Evolutionary conservation across 2,113 vertebrate genomes (phyloP).

Genomic region (Bucco capensis): DNA sequence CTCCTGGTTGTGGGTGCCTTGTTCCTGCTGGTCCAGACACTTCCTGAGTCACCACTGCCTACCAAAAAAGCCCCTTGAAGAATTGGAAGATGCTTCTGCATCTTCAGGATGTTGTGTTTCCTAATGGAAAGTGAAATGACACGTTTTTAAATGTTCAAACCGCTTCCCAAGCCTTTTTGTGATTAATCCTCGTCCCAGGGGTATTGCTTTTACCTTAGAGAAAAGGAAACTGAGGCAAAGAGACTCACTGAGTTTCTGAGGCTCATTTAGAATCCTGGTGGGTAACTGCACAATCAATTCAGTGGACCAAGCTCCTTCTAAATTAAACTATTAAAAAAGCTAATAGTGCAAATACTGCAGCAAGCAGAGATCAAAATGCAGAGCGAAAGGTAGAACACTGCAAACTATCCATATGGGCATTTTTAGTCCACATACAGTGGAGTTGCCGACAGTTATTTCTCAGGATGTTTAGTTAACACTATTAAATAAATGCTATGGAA

Average conservation of each 20-base stretch:
- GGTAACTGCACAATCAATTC: background rate
- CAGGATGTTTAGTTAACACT: background rate
- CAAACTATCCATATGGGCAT: rapidly evolving
- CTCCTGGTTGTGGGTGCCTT: background rate
- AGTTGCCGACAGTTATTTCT: background rate
- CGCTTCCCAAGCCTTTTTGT: background rate
- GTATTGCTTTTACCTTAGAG: background rate
- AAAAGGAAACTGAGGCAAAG: background rate
- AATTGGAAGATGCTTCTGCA: background rate
- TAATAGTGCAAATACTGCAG: background rate
- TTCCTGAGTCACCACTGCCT: background rate
- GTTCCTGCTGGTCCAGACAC: background rate
- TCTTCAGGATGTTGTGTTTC: background rate
- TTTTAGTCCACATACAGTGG: background rate
- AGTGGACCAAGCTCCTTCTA: background rate
- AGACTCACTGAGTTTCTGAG: background rate
- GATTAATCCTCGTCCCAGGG: background rate
- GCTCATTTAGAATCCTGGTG: background rate
- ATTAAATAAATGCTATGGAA: background rate
- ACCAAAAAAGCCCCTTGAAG: background rate
- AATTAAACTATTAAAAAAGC: background rate
- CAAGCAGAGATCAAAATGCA: background rate
- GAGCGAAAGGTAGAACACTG: background rate
- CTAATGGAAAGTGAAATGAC: background rate
- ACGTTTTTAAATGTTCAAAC: background rate